A percentile compares a stretch with the other conserved stretches of the same genome.
Conservation (phyloP, 1,140 invertebrate genomes). For the Drosophila virilis region DNA sequence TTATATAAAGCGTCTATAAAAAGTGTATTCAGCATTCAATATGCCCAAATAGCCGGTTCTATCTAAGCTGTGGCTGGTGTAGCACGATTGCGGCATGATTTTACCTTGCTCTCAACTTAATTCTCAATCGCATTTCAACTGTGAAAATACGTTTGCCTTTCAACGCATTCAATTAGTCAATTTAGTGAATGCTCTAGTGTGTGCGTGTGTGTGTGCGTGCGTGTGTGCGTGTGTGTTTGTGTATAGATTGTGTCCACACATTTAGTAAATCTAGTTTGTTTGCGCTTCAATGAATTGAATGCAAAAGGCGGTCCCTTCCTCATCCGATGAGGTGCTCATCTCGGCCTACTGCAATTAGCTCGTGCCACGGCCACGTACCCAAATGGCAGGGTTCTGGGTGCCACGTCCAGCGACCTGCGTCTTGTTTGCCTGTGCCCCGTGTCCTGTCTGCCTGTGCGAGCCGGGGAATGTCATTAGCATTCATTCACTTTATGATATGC, state of each 20-base stretch:
- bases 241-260: conserved; percentile 17
- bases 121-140: conserved; percentile 47
- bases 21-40: background rate
- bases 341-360: conserved; percentile 44
- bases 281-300: conserved; percentile 43
- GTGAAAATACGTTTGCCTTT: conserved; percentile 46
- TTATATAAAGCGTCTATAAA: too few species aligned
- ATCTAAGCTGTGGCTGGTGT: too few species aligned
- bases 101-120: conserved; percentile 12
- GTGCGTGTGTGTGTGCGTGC: background rate
- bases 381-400: background rate
- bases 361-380: conserved; percentile 16
- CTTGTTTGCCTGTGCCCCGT: background rate
- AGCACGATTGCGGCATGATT: background rate
- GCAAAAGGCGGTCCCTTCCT: conserved; percentile 13
- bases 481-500: conserved; percentile 48
- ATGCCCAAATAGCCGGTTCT: background rate
- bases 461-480: conserved; percentile 47
- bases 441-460: conserved; percentile 2
- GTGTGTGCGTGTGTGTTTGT: background rate
- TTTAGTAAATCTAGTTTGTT: conserved; percentile 48
- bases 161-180: conserved; percentile 53
- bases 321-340: conserved; percentile 6
- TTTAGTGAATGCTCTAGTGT: background rate
- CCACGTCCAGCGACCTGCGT: background rate